These are phyloP conservation scores for Peromyscus melanophrys DNA, from an alignment of 2,797 vertebrate species.

Conservation along the genomic window DNA sequence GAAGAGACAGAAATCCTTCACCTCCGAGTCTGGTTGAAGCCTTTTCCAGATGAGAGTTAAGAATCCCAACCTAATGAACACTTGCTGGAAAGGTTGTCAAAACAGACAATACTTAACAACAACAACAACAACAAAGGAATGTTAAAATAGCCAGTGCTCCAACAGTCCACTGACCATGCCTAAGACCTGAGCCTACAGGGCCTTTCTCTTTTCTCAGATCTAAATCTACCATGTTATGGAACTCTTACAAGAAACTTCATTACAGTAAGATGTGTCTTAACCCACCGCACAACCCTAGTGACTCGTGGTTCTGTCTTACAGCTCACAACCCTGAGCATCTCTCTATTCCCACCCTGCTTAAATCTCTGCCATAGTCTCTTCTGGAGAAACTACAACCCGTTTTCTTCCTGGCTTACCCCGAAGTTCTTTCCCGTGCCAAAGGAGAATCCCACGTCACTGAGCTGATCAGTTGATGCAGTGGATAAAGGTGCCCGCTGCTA, in stretches of 20 bases:
- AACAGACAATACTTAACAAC: not conserved
- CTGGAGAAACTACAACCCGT: not conserved
- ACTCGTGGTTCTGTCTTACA: not conserved
- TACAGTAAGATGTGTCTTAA: not conserved
- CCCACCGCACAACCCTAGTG: not conserved
- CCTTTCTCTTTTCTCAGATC: not conserved
- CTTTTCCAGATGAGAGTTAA: not conserved
- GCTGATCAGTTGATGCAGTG: not conserved
- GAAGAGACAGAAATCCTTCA: not conserved
- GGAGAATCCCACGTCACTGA: not conserved
- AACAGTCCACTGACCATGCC: too few relatives aligned
- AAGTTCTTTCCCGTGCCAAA: not conserved
- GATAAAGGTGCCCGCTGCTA: not conserved
- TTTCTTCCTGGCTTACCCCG: not conserved
- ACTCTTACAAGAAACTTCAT: not conserved
- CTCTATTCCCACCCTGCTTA: not conserved
- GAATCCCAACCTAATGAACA: not conserved
- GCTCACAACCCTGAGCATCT: not conserved
- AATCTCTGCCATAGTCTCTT: not conserved
- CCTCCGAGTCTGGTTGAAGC: not conserved
- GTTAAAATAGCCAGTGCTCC: not conserved
- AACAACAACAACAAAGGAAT: not conserved
- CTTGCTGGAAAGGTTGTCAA: not conserved
- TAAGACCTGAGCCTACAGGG: not conserved
- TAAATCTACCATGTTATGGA: not conserved